Percentiles rank a stretch among this genome's conserved stretches.
Evolutionary conservation across 2,797 vertebrate genomes (phyloP).

Genomic region (Salmo trutta): DNA sequence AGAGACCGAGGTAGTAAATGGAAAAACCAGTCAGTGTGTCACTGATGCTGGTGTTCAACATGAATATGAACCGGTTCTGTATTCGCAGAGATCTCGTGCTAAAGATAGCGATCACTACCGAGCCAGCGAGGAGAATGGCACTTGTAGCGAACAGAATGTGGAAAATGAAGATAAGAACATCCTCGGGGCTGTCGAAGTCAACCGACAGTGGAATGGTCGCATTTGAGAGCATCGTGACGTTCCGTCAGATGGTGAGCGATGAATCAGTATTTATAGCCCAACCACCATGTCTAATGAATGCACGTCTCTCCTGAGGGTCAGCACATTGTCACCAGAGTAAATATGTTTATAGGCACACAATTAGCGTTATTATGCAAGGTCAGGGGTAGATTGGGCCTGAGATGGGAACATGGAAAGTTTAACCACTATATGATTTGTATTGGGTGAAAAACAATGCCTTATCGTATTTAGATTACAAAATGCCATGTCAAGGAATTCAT

Average conservation of each 20-base stretch:
- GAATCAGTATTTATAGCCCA: conserved; percentile 41
- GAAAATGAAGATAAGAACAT: conserved; percentile 76
- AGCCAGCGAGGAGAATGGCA: conserved; percentile 71
- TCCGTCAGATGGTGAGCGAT: not conserved
- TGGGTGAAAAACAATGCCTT: no score
- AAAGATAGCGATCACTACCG: conserved; percentile 72
- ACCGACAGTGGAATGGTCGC: conserved; percentile 70
- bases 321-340: not conserved
- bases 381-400: not conserved
- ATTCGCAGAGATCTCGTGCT: conserved; percentile 63
- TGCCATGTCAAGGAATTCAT: no score
- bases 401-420: not conserved
- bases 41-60: conserved; percentile 82
- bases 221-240: conserved; percentile 67
- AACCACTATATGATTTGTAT: not conserved
- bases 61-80: conserved; percentile 82
- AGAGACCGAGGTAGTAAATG: conserved; percentile 79
- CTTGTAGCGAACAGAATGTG: conserved; percentile 75
- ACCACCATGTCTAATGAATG: not conserved
- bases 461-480: no score
- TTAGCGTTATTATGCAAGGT: not conserved
- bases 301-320: conserved; percentile 28
- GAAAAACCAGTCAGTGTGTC: conserved; percentile 79
- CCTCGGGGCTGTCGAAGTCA: conserved; percentile 67
- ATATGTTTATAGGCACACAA: not conserved